Evolutionary conservation across 2,888 invertebrate species (phyloP).

Genomic region (Argyresthia albistria): DNA sequence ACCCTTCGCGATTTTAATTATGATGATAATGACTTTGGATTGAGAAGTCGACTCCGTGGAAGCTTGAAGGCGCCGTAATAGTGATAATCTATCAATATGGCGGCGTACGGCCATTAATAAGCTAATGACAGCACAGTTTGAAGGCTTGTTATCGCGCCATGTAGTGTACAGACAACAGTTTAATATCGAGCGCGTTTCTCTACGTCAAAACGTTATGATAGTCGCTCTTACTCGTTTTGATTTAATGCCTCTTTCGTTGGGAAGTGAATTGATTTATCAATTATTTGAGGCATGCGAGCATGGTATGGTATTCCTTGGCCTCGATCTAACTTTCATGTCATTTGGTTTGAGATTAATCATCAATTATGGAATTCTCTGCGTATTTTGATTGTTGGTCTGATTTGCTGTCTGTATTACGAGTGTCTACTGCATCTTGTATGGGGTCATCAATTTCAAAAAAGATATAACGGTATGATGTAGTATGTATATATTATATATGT

Average conservation of each 20-base stretch:
- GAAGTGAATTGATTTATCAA: slow-evolving; percentile 70
- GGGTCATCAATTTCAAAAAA: too few relatives aligned
- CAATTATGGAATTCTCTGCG: slow-evolving; percentile 34
- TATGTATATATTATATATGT: too few relatives aligned
- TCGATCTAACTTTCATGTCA: slow-evolving; percentile 46
- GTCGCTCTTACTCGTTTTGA: slow-evolving; percentile 42
- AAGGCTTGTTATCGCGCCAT: slow-evolving; percentile 67
- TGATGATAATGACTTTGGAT: slow-evolving; percentile 16
- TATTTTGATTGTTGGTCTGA: neutral
- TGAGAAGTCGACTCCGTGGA: neutral
- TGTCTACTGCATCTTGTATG: too few relatives aligned
- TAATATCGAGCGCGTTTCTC: slow-evolving; percentile 58
- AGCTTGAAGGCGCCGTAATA: slow-evolving; percentile 7
- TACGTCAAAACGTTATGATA: slow-evolving; percentile 66
- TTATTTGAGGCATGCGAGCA: slow-evolving; percentile 58
- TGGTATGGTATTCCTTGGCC: slow-evolving; percentile 51
- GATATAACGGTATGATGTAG: too few relatives aligned
- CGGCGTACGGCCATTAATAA: slow-evolving; percentile 51
- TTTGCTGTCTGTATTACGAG: too few relatives aligned
- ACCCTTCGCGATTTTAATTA: slow-evolving; percentile 38
- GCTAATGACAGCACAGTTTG: slow-evolving; percentile 64
- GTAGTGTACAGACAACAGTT: slow-evolving; percentile 51
- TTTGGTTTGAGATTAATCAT: slow-evolving; percentile 56
- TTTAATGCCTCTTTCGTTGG: slow-evolving; percentile 58
- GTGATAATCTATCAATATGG: slow-evolving; percentile 45